Conservation (phyloP, 2,113 vertebrate genomes). For the Mungos mungo region DNA sequence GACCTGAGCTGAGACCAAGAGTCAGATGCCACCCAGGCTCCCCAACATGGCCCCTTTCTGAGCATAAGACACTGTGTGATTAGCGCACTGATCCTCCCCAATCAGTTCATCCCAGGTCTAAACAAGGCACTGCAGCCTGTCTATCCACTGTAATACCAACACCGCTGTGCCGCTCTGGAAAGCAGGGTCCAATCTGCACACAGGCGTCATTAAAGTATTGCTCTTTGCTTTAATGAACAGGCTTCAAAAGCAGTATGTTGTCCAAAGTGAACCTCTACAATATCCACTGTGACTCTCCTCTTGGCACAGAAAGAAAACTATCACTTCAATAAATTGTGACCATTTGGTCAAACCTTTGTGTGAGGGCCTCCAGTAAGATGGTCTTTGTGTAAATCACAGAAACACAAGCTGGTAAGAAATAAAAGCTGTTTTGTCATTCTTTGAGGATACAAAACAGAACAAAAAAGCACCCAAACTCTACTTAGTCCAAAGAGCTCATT, state of each 20-base stretch:
- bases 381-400: neutral
- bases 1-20: no score
- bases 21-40: no score
- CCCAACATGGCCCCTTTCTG: neutral
- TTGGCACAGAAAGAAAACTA: conserved; percentile 14
- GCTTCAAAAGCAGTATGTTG: neutral
- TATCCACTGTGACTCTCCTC: neutral
- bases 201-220: neutral
- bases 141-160: neutral
- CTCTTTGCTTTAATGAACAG: conserved; percentile 8
- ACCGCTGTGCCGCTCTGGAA: conserved; percentile 33
- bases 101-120: neutral
- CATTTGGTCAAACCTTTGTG: neutral
- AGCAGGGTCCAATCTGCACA: neutral
- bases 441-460: neutral
- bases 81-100: neutral
- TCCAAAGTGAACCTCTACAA: conserved; percentile 29
- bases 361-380: neutral
- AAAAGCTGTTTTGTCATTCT: conserved; percentile 1
- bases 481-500: conserved; percentile 21
- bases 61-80: neutral
- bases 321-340: conserved; percentile 31
- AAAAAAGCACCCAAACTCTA: neutral
- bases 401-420: neutral
- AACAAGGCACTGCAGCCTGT: neutral